Evolutionary conservation across 2,113 vertebrate species (phyloP).

Genomic region (Chrysemys picta): DNA sequence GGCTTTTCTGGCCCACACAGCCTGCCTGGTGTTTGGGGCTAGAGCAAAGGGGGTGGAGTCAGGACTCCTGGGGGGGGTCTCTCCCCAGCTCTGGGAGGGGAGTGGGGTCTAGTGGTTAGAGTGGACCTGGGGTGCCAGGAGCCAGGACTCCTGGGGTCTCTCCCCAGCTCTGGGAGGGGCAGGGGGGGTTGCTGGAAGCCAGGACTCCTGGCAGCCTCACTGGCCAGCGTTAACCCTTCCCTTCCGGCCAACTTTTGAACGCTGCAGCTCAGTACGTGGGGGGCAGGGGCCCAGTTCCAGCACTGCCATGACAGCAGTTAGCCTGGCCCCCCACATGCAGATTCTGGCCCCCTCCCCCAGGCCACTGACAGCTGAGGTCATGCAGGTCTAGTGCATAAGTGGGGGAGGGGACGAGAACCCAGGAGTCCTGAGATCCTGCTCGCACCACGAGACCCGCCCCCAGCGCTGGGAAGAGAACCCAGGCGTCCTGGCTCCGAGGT

Average conservation of each 20-base stretch:
- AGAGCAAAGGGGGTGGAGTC: neutral
- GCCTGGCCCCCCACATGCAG: neutral
- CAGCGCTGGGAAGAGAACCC: neutral
- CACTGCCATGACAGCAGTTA: neutral
- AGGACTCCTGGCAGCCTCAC: too few species aligned
- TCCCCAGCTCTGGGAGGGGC: too few species aligned
- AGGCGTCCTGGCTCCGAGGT: neutral
- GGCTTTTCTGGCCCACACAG: neutral
- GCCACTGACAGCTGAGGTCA: too few species aligned
- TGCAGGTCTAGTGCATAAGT: too few species aligned
- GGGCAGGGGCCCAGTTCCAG: neutral
- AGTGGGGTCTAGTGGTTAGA: too few species aligned
- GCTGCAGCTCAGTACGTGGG: neutral
- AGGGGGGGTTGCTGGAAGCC: too few species aligned
- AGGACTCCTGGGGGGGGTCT: neutral
- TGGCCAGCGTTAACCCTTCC: neutral
- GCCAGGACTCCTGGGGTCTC: too few species aligned
- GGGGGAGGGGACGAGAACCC: neutral
- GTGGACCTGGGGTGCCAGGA: too few species aligned
- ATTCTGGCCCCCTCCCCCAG: too few species aligned
- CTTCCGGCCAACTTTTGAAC: neutral
- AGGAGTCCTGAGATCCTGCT: too few species aligned
- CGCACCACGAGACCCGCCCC: too few species aligned
- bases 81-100: too few species aligned
- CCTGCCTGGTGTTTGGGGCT: neutral